Evolutionary conservation across 2,113 vertebrate genomes (phyloP).

Genomic region (Arvicanthis niloticus): DNA sequence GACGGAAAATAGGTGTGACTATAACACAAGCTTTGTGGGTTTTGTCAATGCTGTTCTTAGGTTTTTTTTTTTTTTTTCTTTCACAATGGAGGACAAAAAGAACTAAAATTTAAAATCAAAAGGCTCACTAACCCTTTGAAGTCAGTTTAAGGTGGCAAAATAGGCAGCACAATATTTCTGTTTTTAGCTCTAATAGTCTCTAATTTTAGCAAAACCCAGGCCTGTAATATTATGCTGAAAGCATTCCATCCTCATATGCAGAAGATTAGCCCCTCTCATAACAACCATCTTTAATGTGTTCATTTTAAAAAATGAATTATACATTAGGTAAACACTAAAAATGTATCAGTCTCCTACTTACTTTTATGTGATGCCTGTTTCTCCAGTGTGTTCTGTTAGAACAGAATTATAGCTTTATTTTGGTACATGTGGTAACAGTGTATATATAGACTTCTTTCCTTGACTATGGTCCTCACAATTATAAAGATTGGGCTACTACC

Average conservation of each 20-base stretch:
- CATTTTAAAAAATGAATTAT: slow-evolving; percentile 45
- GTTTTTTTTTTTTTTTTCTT: not conserved
- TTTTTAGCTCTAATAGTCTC: slow-evolving; percentile 53
- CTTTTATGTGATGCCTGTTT: not conserved
- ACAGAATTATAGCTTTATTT: slow-evolving; percentile 32
- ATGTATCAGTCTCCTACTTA: not conserved
- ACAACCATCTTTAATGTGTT: slow-evolving; percentile 10
- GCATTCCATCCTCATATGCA: slow-evolving; percentile 1
- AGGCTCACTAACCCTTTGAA: slow-evolving; percentile 12
- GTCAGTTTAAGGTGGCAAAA: slow-evolving; percentile 48
- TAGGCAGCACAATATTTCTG: slow-evolving; percentile 49
- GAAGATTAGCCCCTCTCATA: slow-evolving; percentile 29
- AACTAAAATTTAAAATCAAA: slow-evolving; percentile 39
- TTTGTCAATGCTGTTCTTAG: not conserved
- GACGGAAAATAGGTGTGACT: too few relatives aligned
- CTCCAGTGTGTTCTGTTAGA: not conserved
- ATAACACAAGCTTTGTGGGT: not conserved
- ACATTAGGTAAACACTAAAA: not conserved
- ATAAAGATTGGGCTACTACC: not conserved
- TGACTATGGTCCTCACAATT: not conserved
- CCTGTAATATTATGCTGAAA: slow-evolving; percentile 8
- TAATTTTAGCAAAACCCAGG: slow-evolving; percentile 37
- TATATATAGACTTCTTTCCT: not conserved
- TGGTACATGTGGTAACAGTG: not conserved
- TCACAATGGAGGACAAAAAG: not conserved